A percentile compares a stretch with the other conserved stretches of the same genome.
Evolutionary conservation across 2,797 vertebrate species (phyloP).

Genomic region (Notoglanidium macrostoma): DNA sequence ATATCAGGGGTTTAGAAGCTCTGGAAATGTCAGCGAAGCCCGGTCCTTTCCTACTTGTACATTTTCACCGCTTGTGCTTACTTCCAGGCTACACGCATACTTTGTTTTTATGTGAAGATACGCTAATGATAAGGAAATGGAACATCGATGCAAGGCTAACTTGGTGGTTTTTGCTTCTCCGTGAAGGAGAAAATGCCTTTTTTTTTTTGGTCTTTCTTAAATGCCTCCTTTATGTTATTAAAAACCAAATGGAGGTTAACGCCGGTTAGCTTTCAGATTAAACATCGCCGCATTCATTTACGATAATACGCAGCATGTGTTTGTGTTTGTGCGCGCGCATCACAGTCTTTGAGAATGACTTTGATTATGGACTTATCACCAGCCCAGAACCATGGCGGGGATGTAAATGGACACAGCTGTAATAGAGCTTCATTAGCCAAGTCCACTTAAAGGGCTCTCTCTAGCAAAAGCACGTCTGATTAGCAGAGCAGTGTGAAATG

Average conservation of each 20-base stretch:
- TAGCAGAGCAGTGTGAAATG: constrained; percentile 53
- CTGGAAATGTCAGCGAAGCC: not conserved
- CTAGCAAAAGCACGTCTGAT: constrained; percentile 53
- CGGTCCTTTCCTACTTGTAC: not conserved
- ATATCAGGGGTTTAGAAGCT: not conserved
- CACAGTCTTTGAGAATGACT: not conserved
- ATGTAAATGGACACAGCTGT: constrained; percentile 7
- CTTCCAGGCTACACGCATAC: too few relatives aligned
- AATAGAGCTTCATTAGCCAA: constrained; percentile 49
- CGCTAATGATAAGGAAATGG: not conserved
- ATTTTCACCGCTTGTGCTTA: not conserved
- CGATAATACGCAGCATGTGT: not conserved
- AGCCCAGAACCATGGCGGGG: not conserved
- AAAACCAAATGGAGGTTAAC: not conserved
- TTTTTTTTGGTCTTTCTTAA: not conserved
- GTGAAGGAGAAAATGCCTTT: not conserved
- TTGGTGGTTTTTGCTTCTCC: not conserved
- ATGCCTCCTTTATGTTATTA: not conserved
- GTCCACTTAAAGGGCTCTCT: constrained; percentile 55
- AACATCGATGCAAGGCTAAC: not conserved
- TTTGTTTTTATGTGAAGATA: not conserved
- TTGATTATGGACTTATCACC: constrained; percentile 9
- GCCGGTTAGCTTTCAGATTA: not conserved
- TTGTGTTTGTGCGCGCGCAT: not conserved
- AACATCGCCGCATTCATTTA: not conserved